Conservation (phyloP, 2,797 vertebrate genomes). For the Adelosebastes latens region DNA sequence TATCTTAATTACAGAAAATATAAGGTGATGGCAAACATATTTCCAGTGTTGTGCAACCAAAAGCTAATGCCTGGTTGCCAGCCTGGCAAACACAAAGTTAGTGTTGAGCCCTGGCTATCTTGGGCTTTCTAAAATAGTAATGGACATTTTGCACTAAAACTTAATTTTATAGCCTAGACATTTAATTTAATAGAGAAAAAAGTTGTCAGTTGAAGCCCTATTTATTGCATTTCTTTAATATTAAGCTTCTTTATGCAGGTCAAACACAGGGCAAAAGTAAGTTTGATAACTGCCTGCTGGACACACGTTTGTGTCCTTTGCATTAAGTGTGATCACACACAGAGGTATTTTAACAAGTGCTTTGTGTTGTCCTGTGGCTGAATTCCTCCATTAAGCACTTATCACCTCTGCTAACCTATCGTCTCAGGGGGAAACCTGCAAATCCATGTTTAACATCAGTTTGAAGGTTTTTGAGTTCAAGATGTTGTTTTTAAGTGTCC, state of each 20-base stretch:
- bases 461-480: neutral
- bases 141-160: too few species aligned
- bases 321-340: neutral
- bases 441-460: slow-evolving; percentile 12
- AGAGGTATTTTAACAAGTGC: neutral
- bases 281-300: neutral
- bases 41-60: too few species aligned
- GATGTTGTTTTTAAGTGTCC: neutral
- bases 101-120: too few species aligned
- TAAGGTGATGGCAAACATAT: too few species aligned
- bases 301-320: neutral
- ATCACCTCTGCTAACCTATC: neutral
- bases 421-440: neutral
- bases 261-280: neutral
- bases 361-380: slow-evolving; percentile 5
- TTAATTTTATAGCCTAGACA: too few species aligned
- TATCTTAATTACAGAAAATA: too few species aligned
- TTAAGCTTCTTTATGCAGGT: neutral
- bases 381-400: slow-evolving; percentile 31
- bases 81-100: too few species aligned
- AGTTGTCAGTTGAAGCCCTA: too few species aligned
- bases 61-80: too few species aligned
- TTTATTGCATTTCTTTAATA: too few species aligned
- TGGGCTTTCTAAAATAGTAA: too few species aligned
- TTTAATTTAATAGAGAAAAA: too few species aligned